phyloP scores from a whole-genome alignment of 2,797 vertebrate genomes.

The Lepidocolaptes lacrymiger region DNA sequence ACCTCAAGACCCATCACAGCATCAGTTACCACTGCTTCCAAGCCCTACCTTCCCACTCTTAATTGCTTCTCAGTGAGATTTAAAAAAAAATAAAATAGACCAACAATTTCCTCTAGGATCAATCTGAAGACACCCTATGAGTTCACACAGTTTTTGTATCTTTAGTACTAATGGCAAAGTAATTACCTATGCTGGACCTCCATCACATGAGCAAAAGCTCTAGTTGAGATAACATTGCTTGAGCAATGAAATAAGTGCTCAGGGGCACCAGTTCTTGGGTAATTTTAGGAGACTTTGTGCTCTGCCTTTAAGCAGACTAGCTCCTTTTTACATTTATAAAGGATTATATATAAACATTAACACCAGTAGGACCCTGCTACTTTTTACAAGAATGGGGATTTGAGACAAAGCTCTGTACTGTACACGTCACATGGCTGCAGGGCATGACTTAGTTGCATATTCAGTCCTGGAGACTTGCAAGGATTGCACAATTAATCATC shows the following conservation, averaged over 20 bases:
- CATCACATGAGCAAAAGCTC: neutral
- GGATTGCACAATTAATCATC: neutral
- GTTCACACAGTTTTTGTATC: rapidly evolving
- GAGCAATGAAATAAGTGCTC: neutral
- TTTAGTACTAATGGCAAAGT: neutral
- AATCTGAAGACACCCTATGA: neutral
- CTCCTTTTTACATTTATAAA: neutral
- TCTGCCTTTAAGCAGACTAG: neutral
- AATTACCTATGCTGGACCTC: neutral
- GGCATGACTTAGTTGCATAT: neutral
- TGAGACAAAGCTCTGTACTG: neutral
- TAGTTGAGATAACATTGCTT: neutral
- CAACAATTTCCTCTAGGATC: neutral
- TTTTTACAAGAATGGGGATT: neutral
- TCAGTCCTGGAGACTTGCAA: neutral
- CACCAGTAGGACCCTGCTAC: neutral
- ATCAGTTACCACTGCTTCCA: neutral
- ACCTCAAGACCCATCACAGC: neutral
- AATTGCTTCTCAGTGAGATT: neutral
- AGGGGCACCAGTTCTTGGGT: neutral
- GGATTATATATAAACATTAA: neutral
- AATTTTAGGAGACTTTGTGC: neutral
- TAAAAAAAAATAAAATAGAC: neutral
- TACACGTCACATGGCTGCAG: neutral
- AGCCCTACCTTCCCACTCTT: neutral